These are phyloP conservation scores for Emys orbicularis DNA, from an alignment of 2,797 vertebrate genomes.

Conservation along the genomic window DNA sequence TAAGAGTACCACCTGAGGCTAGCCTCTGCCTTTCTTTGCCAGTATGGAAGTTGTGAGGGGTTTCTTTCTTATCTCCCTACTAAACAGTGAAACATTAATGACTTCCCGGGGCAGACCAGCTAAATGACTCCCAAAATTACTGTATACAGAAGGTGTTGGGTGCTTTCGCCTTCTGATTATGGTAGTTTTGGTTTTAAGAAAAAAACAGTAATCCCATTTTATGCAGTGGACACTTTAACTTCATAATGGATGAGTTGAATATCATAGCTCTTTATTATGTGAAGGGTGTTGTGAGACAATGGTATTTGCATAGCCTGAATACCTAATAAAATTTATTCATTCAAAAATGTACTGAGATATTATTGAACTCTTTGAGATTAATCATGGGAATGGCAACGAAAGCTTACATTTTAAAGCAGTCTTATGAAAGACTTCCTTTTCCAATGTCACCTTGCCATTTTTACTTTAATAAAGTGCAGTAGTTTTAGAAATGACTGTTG, in stretches of 20 bases:
- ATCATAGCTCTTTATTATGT: background rate
- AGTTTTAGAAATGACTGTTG: background rate
- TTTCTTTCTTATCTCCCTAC: accelerated
- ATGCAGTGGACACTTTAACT: background rate
- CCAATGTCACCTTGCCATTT: background rate
- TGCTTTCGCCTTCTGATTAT: accelerated
- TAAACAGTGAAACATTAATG: accelerated
- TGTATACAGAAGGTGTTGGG: background rate
- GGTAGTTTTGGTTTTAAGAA: background rate
- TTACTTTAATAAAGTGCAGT: background rate
- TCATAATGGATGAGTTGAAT: background rate
- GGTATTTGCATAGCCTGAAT: background rate
- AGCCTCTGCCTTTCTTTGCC: accelerated
- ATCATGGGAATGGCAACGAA: background rate
- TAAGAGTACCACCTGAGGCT: background rate
- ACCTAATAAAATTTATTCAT: background rate
- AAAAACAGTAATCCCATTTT: background rate
- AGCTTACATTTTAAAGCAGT: background rate
- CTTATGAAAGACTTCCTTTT: background rate
- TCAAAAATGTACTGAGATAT: background rate
- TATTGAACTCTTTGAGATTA: background rate
- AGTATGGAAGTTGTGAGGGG: background rate
- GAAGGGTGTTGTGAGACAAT: background rate
- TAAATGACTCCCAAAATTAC: accelerated
- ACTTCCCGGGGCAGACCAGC: background rate